Percentiles rank a stretch among this genome's conserved stretches.
phyloP scores from a whole-genome alignment of 2,113 vertebrate species.

The Equus przewalskii region DNA sequence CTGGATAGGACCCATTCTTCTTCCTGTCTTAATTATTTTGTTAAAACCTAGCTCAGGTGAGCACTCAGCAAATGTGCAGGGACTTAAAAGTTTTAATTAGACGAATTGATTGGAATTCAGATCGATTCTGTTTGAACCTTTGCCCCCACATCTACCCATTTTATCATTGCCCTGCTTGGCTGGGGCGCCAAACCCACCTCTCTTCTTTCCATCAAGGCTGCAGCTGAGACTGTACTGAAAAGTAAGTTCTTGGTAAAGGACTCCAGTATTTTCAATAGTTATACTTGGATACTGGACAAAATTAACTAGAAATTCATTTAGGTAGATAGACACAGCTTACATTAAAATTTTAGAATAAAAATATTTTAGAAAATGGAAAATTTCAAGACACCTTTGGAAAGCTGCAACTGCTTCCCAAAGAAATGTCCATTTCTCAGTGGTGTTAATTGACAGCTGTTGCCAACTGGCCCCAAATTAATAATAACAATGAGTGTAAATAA shows the following conservation, averaged over 20 bases:
- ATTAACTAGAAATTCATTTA: background rate
- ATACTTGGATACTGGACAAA: background rate
- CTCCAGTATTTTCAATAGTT: background rate
- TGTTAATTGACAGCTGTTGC: background rate
- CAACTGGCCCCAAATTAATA: background rate
- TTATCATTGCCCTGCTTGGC: background rate
- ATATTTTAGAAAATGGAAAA: background rate
- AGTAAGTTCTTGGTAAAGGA: background rate
- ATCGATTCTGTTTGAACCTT: background rate
- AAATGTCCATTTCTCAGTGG: background rate
- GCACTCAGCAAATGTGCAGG: background rate
- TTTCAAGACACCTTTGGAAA: constrained; percentile 23
- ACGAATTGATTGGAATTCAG: background rate
- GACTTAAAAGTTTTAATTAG: background rate
- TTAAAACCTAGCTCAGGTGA: background rate
- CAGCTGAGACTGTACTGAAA: background rate
- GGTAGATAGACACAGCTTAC: background rate
- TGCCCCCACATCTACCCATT: background rate
- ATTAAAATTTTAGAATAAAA: background rate
- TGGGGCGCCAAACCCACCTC: background rate
- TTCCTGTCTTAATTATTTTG: background rate
- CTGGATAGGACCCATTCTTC: background rate
- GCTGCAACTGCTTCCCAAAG: background rate
- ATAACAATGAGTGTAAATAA: background rate
- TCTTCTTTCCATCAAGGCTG: background rate